Evolutionary conservation across 1,140 invertebrate genomes (phyloP).

Genomic region (Ceratina calcarata): DNA sequence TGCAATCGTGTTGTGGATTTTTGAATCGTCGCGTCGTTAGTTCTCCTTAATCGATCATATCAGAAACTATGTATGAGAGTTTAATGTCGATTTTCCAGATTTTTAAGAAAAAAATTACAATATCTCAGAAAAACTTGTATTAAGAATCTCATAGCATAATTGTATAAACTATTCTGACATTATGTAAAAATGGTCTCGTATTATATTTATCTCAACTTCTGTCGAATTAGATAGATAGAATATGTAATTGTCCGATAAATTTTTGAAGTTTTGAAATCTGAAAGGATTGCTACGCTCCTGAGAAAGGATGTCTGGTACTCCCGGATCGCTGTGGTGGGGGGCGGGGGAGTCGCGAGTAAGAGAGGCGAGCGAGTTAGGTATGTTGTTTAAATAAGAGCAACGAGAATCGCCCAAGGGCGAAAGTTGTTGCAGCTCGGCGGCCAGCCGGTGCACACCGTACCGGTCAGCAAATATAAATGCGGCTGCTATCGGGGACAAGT

Average conservation of each 20-base stretch:
- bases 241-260: too few relatives aligned
- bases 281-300: conserved; percentile 60
- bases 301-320: conserved; percentile 67
- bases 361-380: conserved; percentile 76
- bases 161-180: too few relatives aligned
- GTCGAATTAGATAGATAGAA: too few relatives aligned
- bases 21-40: not conserved
- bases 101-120: too few relatives aligned
- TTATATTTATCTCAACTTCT: too few relatives aligned
- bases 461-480: conserved; percentile 60
- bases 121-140: too few relatives aligned
- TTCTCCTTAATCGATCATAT: too few relatives aligned
- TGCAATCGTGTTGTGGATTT: not conserved
- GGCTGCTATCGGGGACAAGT: conserved; percentile 67
- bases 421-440: conserved; percentile 72
- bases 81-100: too few relatives aligned
- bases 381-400: conserved; percentile 80
- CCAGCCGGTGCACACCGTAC: conserved; percentile 59
- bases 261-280: not conserved
- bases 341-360: conserved; percentile 75
- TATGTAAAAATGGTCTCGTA: too few relatives aligned
- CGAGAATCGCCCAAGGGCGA: conserved; percentile 76
- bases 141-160: too few relatives aligned
- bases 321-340: conserved; percentile 65
- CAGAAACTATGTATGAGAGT: too few relatives aligned